A percentile compares a stretch with the other conserved stretches of the same genome.
phyloP scores from a whole-genome alignment of 2,113 vertebrate genomes.

The Australoheros scitulus region DNA sequence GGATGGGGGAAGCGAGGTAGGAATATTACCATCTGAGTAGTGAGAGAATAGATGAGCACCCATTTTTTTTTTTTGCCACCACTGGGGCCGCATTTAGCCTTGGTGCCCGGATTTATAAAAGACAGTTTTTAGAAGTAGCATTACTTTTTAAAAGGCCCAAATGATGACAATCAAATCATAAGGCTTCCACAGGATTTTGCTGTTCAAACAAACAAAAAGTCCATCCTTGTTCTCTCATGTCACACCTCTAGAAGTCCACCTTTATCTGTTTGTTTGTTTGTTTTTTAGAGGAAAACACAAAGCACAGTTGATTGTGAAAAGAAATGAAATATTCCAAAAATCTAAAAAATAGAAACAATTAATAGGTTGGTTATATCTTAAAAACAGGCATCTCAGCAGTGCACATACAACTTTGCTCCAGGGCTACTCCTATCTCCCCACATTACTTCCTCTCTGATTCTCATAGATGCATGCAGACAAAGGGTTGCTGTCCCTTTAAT shows the following conservation, averaged over 20 bases:
- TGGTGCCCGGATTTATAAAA: slow-evolving; percentile 16
- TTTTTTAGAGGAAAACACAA: slow-evolving; percentile 28
- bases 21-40: slow-evolving; percentile 60
- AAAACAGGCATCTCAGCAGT: slow-evolving; percentile 44
- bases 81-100: slow-evolving; percentile 25
- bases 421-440: slow-evolving; percentile 23
- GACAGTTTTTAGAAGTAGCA: slow-evolving; percentile 18
- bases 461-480: slow-evolving; percentile 38
- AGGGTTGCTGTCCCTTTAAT: slow-evolving; percentile 76
- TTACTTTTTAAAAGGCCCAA: slow-evolving; percentile 34
- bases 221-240: slow-evolving; percentile 21
- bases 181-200: slow-evolving; percentile 8
- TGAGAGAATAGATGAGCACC: slow-evolving; percentile 39
- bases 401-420: slow-evolving; percentile 24
- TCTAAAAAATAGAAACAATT: slow-evolving; percentile 61
- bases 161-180: slow-evolving; percentile 41
- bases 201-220: slow-evolving; percentile 28
- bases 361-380: slow-evolving; percentile 48
- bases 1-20: slow-evolving; percentile 58
- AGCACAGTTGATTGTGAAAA: slow-evolving; percentile 29
- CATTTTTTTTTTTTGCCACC: slow-evolving; percentile 36
- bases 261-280: neutral
- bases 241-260: slow-evolving; percentile 20
- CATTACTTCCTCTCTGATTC: slow-evolving; percentile 22
- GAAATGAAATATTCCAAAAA: slow-evolving; percentile 19